Conservation (phyloP, 2,888 invertebrate species). For the Zygothrica quintamaculata region DNA sequence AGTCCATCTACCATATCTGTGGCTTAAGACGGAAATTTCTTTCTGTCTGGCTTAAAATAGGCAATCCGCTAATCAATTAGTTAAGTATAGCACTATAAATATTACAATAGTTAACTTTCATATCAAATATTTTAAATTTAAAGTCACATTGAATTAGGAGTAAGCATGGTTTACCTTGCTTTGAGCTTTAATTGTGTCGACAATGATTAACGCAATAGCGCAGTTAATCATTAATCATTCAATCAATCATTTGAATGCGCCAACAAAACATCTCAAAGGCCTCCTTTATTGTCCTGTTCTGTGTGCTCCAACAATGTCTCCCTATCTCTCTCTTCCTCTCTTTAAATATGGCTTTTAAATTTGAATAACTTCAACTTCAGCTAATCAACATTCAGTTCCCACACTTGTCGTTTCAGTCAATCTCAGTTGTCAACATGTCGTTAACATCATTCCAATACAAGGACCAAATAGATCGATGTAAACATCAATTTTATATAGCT, state of each 20-base stretch:
- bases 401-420: constrained; percentile 67
- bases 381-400: constrained; percentile 59
- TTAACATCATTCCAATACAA: constrained; percentile 80
- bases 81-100: constrained; percentile 13
- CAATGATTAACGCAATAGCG: constrained; percentile 40
- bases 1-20: constrained; percentile 7
- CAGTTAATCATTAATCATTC: constrained; percentile 81
- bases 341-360: constrained; percentile 27
- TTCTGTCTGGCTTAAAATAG: constrained; percentile 8
- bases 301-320: constrained; percentile 5
- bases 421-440: constrained; percentile 83
- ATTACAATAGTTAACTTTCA: constrained; percentile 45
- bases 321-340: too few species aligned
- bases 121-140: constrained; percentile 39
- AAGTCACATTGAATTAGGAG: constrained; percentile 40
- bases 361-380: constrained; percentile 37
- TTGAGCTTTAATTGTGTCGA: constrained; percentile 59
- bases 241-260: constrained; percentile 76
- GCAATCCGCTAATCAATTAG: constrained; percentile 17
- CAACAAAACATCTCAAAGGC: constrained; percentile 1
- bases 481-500: constrained; percentile 8
- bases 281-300: constrained; percentile 36
- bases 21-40: neutral
- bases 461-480: constrained; percentile 40
- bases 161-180: constrained; percentile 10